Percentiles rank a stretch among this genome's conserved stretches.
These are phyloP conservation scores for Operophtera brumata DNA, from an alignment of 2,888 invertebrate species.

Conservation along the genomic window DNA sequence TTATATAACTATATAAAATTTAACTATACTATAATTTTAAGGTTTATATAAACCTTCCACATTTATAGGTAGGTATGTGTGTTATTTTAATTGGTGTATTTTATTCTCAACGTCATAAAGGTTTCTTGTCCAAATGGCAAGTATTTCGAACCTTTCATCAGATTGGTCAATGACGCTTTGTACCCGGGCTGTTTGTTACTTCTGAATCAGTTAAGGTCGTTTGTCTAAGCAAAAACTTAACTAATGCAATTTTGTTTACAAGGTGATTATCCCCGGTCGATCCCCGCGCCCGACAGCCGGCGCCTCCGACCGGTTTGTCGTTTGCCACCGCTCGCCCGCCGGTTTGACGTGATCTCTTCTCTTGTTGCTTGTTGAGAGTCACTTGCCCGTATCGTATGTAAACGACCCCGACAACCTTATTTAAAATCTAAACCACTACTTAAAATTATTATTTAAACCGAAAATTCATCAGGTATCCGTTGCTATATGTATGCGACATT, in stretches of 20 bases:
- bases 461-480: not conserved
- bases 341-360: constrained; percentile 78
- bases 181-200: constrained; percentile 27
- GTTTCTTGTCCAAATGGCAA: not conserved
- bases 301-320: constrained; percentile 77
- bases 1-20: too few species aligned
- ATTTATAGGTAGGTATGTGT: constrained; percentile 12
- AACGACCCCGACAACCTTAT: constrained; percentile 69
- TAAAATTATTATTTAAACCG: constrained; percentile 26
- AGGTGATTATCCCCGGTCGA: constrained; percentile 67
- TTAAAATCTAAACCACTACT: constrained; percentile 45
- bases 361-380: constrained; percentile 65
- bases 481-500: not conserved
- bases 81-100: not conserved
- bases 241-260: constrained; percentile 77
- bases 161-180: constrained; percentile 3
- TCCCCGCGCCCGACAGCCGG: constrained; percentile 62
- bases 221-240: constrained; percentile 45
- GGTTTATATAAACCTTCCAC: constrained; percentile 15
- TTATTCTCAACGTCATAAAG: constrained; percentile 26
- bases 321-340: constrained; percentile 72
- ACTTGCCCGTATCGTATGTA: constrained; percentile 70
- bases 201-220: constrained; percentile 1
- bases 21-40: too few species aligned
- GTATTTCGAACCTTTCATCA: constrained; percentile 5